These are phyloP conservation scores for Pelagia noctiluca DNA, from an alignment of 30 jellyfish, hydroid and myxozoan genomes.

Conservation along the genomic window DNA sequence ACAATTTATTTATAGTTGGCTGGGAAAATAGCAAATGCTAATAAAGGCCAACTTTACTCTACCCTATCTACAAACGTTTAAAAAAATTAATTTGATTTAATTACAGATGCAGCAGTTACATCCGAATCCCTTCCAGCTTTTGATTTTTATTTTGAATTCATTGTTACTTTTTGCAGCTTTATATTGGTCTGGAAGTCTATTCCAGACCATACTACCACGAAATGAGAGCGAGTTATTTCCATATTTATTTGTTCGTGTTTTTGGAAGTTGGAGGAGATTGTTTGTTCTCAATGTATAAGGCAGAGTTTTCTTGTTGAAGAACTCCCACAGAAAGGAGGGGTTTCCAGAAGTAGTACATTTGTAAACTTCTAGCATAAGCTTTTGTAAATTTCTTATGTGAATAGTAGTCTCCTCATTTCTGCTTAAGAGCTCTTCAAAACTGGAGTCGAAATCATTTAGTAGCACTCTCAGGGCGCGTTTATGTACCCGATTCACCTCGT, in stretches of 20 bases:
- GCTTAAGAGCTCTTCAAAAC: slow-evolving; percentile 35
- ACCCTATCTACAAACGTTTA: background rate
- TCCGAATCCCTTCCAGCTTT: slow-evolving; percentile 57
- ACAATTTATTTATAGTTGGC: slow-evolving; percentile 17
- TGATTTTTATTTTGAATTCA: slow-evolving; percentile 28
- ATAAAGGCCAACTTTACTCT: slow-evolving; percentile 22
- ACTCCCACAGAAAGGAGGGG: slow-evolving; percentile 43
- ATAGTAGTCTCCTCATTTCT: slow-evolving; percentile 25
- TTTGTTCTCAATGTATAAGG: slow-evolving; percentile 32
- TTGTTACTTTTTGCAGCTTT: slow-evolving; percentile 18
- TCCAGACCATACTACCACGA: slow-evolving; percentile 65
- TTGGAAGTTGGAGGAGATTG: slow-evolving; percentile 34
- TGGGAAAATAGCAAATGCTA: slow-evolving; percentile 17
- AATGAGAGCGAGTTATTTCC: slow-evolving; percentile 24
- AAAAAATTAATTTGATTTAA: background rate
- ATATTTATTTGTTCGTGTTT: slow-evolving; percentile 8
- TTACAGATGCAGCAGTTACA: slow-evolving; percentile 50
- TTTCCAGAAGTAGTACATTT: slow-evolving; percentile 21
- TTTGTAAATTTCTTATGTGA: slow-evolving; percentile 46
- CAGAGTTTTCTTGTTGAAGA: slow-evolving; percentile 24
- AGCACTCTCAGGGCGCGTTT: slow-evolving; percentile 39
- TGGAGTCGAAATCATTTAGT: slow-evolving; percentile 26
- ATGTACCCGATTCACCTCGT: slow-evolving; percentile 43
- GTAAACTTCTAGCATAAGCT: slow-evolving; percentile 34
- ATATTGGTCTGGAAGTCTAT: slow-evolving; percentile 31